Evolutionary conservation across 2,888 invertebrate genomes (phyloP), one percentile per base, ranked within the genome.

Genomic region (Pollenia labialis): DNA sequence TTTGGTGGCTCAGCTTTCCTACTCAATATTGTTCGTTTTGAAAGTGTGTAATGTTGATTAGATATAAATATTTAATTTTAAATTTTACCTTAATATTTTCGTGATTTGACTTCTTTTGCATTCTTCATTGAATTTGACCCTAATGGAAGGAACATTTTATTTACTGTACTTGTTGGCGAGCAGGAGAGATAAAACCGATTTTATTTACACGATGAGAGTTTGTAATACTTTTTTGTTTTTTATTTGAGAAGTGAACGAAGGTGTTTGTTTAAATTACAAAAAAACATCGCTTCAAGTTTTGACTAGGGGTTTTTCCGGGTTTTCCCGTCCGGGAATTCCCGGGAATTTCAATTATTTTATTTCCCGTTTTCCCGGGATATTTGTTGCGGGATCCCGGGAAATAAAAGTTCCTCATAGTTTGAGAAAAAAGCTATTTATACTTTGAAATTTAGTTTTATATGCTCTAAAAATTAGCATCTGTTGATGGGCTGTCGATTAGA

Each of bases 61-160:
- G 62, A 77, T 83, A 84, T 87, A 56, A 87, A 87, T 87, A 84
- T 81, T 84, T 87, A 77, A 87, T 81, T 72, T 76, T 11, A 50
- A 62, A 76, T 32, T 32, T 81, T 76, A 66, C 72, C 71, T 77
- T 54, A 46, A 71, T 40, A 42, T 54, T 75, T 23, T 64, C 50
- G 10, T 62, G 32, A 44, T 48, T 75, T 54, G 10, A 0, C 6
- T 32, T 32, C 54, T 18, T 44, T 23, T 58, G 14, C 9, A 75
- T 42, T 42, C n/a, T 69, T 8, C 6, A 23, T 44, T 66, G 11
- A 16, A 54, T 56, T 79, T 68, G 12, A 58, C 60, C 56, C 40
- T 54, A 52, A 77, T 74, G 81, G 18, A 62, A 12, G 74, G 10
- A 60, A 11, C 66, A 72, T 66, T 40, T 84, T 79, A 74, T 74